These are phyloP conservation scores for Canis aureus DNA, from an alignment of 2,113 vertebrate genomes.

Conservation along the genomic window DNA sequence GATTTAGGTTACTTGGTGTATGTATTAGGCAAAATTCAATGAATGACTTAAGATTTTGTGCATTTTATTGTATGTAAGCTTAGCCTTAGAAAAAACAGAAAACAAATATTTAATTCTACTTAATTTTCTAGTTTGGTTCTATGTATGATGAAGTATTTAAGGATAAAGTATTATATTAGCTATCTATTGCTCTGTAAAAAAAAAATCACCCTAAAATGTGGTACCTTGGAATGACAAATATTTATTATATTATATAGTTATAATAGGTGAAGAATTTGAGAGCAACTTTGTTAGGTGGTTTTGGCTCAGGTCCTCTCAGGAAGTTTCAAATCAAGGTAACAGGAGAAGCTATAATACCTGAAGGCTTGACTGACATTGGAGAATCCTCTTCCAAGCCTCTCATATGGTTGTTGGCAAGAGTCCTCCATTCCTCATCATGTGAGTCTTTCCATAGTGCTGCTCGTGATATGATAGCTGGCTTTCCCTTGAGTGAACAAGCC, in stretches of 20 bases:
- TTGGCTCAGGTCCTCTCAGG: neutral
- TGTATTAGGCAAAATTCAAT: neutral
- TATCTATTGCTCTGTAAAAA: neutral
- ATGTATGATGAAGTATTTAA: neutral
- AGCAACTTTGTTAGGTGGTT: neutral
- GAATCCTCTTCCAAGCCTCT: neutral
- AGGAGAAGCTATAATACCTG: neutral
- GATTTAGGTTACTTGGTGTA: neutral
- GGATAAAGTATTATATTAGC: neutral
- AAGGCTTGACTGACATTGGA: neutral
- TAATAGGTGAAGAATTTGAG: neutral
- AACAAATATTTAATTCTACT: neutral
- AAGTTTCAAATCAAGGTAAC: neutral
- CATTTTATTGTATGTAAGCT: neutral
- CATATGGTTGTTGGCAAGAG: neutral
- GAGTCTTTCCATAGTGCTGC: neutral
- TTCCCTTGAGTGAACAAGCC: neutral
- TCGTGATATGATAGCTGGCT: neutral
- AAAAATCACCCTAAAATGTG: neutral
- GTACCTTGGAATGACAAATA: neutral
- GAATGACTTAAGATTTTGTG: neutral
- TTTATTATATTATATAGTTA: neutral
- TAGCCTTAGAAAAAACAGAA: neutral
- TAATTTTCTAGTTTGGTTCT: slow-evolving; percentile 31
- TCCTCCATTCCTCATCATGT: neutral